These are phyloP conservation scores for Dysmachus trigonus DNA, from an alignment of 2,888 invertebrate species.

Conservation along the genomic window DNA sequence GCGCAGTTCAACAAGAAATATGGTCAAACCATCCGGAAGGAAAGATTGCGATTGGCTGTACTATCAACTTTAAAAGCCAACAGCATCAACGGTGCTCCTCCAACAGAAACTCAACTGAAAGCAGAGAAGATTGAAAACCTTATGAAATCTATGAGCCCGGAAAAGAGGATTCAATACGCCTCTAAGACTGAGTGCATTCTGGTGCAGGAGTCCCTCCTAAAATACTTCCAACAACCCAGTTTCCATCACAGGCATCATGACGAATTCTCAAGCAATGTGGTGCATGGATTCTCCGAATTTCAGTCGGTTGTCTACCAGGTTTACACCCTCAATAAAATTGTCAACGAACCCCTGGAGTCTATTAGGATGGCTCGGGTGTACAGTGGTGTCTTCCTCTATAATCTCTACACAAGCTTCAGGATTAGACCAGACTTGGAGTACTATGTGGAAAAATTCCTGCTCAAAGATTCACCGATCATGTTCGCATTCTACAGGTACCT, in stretches of 20 bases:
- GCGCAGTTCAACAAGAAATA: conserved; percentile 58
- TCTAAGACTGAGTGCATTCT: conserved; percentile 60
- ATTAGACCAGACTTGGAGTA: conserved; percentile 67
- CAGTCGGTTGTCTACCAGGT: conserved; percentile 62
- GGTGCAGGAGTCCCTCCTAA: conserved; percentile 58
- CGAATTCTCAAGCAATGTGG: conserved; percentile 56
- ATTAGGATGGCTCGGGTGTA: conserved; percentile 72
- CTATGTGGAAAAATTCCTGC: conserved; percentile 68
- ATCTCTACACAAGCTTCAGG: conserved; percentile 72
- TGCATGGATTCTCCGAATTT: conserved; percentile 62
- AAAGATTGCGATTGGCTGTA: conserved; percentile 49
- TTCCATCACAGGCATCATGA: conserved; percentile 62
- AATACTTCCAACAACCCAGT: conserved; percentile 62
- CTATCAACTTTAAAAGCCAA: not conserved
- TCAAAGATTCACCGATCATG: conserved; percentile 59
- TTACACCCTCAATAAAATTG: conserved; percentile 69
- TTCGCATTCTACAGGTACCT: conserved; percentile 60
- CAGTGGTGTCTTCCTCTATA: conserved; percentile 81
- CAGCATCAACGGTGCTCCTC: not conserved
- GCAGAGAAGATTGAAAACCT: conserved; percentile 42
- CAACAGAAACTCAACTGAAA: conserved; percentile 50
- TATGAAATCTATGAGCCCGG: conserved; percentile 52
- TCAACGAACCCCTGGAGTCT: conserved; percentile 69
- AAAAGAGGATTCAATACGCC: conserved; percentile 56
- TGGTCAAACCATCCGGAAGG: conserved; percentile 57